Conservation (phyloP, 2,113 vertebrate genomes). For the Syrrhaptes paradoxus region DNA sequence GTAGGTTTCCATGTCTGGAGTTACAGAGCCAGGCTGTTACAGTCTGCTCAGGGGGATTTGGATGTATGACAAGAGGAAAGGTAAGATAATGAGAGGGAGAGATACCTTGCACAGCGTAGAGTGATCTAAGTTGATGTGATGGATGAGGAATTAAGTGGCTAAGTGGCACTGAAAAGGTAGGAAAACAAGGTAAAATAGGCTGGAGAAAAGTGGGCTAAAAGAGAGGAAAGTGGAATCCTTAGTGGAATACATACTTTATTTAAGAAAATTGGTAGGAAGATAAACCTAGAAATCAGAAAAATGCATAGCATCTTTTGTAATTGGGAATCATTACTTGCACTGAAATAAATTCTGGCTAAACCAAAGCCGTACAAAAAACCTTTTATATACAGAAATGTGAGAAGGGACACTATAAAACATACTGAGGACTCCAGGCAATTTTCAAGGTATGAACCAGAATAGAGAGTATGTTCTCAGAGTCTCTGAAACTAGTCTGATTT, state of each 20-base stretch:
- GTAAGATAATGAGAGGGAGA: background rate
- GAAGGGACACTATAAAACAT: background rate
- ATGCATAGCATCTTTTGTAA: background rate
- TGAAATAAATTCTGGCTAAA: background rate
- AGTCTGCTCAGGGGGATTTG: background rate
- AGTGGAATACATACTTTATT: background rate
- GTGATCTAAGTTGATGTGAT: background rate
- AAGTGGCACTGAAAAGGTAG: background rate
- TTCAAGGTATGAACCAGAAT: background rate
- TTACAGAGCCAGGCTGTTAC: background rate
- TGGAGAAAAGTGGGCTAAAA: background rate
- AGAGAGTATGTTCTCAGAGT: background rate
- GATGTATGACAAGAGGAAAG: background rate
- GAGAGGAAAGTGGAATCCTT: background rate
- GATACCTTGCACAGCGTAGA: background rate
- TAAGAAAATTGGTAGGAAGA: background rate
- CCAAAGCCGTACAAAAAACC: background rate
- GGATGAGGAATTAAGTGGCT: background rate
- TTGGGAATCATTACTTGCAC: background rate
- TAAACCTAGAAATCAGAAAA: background rate
- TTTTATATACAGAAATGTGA: background rate
- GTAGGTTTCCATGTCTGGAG: background rate
- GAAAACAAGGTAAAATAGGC: slow-evolving; percentile 1
- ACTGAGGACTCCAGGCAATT: background rate
- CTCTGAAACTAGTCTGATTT: background rate